Evolutionary conservation across 2,888 invertebrate genomes (phyloP).

Genomic region (Ptychoptera albimana): DNA sequence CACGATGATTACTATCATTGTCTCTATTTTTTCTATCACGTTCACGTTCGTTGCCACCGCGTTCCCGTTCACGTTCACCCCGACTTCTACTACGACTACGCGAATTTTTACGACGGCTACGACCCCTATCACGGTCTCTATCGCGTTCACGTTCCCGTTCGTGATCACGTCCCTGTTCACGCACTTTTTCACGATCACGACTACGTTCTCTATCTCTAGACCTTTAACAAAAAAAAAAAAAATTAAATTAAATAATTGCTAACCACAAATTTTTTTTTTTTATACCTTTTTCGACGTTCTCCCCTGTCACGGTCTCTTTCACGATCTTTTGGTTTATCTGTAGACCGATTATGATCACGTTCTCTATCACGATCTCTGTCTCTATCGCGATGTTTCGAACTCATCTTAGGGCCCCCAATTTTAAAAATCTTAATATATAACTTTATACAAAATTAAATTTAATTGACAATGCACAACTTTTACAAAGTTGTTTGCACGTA

Average conservation of each 20-base stretch:
- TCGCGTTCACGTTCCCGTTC: constrained; percentile 16
- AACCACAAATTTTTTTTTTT: too few relatives aligned
- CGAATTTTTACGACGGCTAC: constrained; percentile 7
- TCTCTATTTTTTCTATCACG: constrained; percentile 10
- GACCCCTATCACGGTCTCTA: constrained; percentile 15
- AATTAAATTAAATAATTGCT: too few relatives aligned
- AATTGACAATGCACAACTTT: too few relatives aligned
- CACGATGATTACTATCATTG: constrained; percentile 13
- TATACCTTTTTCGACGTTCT: constrained; percentile 6
- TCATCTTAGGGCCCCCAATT: constrained; percentile 13
- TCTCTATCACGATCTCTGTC: constrained; percentile 25
- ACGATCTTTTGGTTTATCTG: constrained; percentile 18
- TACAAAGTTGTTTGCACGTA: too few relatives aligned
- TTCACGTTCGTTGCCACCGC: constrained; percentile 21
- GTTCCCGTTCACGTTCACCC: constrained; percentile 14
- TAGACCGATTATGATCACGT: constrained; percentile 18
- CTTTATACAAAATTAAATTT: too few relatives aligned
- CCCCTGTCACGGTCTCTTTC: constrained; percentile 12
- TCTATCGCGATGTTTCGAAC: constrained; percentile 15
- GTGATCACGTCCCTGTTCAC: constrained; percentile 17
- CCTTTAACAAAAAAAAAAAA: constrained; percentile 2
- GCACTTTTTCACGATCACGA: constrained; percentile 16
- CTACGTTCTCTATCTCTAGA: constrained; percentile 9
- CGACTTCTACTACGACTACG: constrained; percentile 6
- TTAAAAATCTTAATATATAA: too few relatives aligned